Evolutionary conservation across 2,113 vertebrate species (phyloP).

Genomic region (Chaenogobius annularis): DNA sequence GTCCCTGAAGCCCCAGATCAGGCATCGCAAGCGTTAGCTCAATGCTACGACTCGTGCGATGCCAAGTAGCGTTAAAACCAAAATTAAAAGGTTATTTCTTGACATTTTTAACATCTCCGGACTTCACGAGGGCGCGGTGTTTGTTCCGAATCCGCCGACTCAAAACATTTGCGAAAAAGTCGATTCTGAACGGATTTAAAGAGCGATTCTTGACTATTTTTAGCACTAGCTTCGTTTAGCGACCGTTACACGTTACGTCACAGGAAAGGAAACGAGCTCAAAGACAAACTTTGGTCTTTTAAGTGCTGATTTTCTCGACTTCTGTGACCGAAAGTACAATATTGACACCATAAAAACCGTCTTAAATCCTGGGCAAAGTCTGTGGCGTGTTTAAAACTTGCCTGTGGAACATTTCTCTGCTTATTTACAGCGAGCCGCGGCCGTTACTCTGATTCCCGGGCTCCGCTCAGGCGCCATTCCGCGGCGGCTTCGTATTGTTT

Average conservation of each 20-base stretch:
- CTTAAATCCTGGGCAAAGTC: not conserved
- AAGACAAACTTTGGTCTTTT: not conserved
- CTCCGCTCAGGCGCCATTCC: constrained; percentile 77
- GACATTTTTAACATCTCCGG: not conserved
- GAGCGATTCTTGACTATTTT: not conserved
- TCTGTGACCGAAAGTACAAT: not conserved
- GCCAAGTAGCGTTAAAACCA: not conserved
- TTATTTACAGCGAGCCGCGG: not conserved
- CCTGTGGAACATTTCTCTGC: not conserved
- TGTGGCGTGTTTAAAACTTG: not conserved
- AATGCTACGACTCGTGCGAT: not conserved
- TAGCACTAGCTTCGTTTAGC: not conserved
- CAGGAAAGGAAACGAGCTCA: not conserved
- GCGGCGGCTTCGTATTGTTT: constrained; percentile 66
- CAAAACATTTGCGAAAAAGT: not conserved
- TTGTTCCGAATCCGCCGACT: not conserved
- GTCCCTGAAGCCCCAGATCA: not conserved
- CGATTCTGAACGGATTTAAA: not conserved
- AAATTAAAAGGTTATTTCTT: not conserved
- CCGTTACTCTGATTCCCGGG: constrained; percentile 68
- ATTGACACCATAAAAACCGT: not conserved
- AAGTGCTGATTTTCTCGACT: not conserved
- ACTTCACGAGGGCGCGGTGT: too few species aligned
- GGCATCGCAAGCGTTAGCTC: not conserved
- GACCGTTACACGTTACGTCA: not conserved